These are phyloP conservation scores for Anorthoa munda DNA, from an alignment of 2,888 invertebrate species.

Conservation along the genomic window DNA sequence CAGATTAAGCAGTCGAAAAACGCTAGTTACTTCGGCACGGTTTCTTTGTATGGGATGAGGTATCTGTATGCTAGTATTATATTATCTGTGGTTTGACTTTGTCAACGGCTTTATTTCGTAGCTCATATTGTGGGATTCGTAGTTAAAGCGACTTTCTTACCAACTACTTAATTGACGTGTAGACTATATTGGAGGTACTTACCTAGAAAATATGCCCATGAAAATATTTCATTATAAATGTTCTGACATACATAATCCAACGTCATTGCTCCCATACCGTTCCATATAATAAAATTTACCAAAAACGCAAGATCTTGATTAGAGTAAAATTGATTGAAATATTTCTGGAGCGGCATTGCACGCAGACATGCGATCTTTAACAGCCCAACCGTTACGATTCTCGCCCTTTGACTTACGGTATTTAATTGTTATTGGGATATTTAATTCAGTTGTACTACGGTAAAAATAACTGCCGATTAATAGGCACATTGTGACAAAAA, in stretches of 20 bases:
- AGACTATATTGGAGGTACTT: too few relatives aligned
- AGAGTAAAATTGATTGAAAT: slow-evolving; percentile 61
- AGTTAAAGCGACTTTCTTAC: neutral
- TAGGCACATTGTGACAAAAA: slow-evolving; percentile 47
- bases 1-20: too few relatives aligned
- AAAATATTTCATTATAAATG: slow-evolving; percentile 21
- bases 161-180: neutral
- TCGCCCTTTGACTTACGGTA: slow-evolving; percentile 82
- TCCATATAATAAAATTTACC: slow-evolving; percentile 65
- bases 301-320: slow-evolving; percentile 71
- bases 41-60: too few relatives aligned
- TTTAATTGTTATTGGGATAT: slow-evolving; percentile 71
- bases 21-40: too few relatives aligned
- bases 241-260: slow-evolving; percentile 64
- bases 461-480: slow-evolving; percentile 59
- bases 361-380: slow-evolving; percentile 80
- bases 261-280: slow-evolving; percentile 62
- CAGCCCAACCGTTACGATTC: slow-evolving; percentile 77
- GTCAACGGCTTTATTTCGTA: slow-evolving; percentile 6
- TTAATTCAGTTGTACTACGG: slow-evolving; percentile 68
- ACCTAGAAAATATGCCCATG: neutral
- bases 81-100: too few relatives aligned
- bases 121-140: neutral
- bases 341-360: slow-evolving; percentile 74
- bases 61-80: too few relatives aligned